Base-by-base conservation (phyloP, 2,113 vertebrate genomes). In the Galeopterus variegatus region DNA sequence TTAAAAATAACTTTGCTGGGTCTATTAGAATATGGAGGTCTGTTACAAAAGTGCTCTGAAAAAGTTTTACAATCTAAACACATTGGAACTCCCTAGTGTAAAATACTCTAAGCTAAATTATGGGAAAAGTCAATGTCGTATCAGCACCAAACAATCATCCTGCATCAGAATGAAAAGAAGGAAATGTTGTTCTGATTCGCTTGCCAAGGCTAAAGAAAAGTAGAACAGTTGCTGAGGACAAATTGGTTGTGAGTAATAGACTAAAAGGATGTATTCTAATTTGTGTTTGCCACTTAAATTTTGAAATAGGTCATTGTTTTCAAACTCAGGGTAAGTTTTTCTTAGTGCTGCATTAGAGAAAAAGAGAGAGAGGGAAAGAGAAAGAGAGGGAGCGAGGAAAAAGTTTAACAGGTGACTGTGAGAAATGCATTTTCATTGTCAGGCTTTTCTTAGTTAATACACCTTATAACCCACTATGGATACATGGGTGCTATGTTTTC, bases 111-210 rank as follows among this genome's bases (percentile, higher is more conserved):
- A 64, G 97, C 93, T 98, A 98, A 98, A 98, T 98, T 98, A 98
- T 98, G 98, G 98, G 98, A 99, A 99, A 98, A 96, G 97, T 97
- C 98, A 90, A 56, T 2, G 96, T 92, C 97, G 81, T 98, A 96
- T 98, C 98, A 98, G 98, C 98, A 97, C 96, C 97, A 97, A 98
- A 99, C 98, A 99, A 98, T 98, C 81, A 87, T 87, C 97, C 97
- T 97, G 97, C 96, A 97, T 90, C 96, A 96, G 96, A 97, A 98
- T 99, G 98, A 99, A 99, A 99, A 99, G 99, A 98, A 99, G 98
- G 99, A 99, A 99, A 98, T 97, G 98, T 95, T 97, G 97, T 98
- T 98, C 98, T 86, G 96, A 98, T 94, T 48, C 93, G 97, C 97
- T 95, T 98, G 98, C 99, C 98, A 99, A 98, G 97, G 95, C 94